Conservation (phyloP, 2,888 invertebrate genomes). For the Tenthredo distinguenda region DNA sequence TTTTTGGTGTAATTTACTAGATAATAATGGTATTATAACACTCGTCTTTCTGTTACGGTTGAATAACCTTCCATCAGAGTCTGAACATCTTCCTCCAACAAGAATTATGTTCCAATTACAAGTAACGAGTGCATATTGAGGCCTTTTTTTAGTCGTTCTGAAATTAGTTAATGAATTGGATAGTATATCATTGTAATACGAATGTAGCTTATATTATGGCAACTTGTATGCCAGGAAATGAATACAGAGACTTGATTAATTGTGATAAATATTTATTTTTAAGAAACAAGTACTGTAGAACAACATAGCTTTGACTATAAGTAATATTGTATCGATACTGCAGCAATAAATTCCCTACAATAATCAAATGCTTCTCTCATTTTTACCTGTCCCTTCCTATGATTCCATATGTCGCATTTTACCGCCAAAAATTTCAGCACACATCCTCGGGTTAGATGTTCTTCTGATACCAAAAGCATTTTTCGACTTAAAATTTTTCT, state of each 20-base stretch:
- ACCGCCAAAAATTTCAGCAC: no score
- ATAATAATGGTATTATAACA: no score
- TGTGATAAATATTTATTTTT: not conserved
- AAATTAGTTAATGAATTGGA: not conserved
- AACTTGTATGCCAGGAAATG: not conserved
- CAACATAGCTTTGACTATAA: not conserved
- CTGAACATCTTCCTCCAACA: no score
- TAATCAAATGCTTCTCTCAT: not conserved
- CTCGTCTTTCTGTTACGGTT: no score
- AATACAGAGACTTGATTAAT: not conserved
- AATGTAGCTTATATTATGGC: no score
- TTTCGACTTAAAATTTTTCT: no score
- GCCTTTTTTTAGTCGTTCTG: not conserved
- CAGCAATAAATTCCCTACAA: not conserved
- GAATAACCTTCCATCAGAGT: no score
- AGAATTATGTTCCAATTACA: no score
- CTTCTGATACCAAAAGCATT: no score
- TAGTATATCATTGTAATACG: not conserved
- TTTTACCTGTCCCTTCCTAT: not conserved
- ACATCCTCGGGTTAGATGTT: no score
- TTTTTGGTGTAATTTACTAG: no score
- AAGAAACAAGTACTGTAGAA: not conserved
- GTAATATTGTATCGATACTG: not conserved
- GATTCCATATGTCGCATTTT: not conserved
- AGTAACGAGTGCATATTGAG: no score